Percentiles rank a stretch among this genome's conserved stretches.
These are phyloP conservation scores for Variabilichromis moorii DNA, from an alignment of 2,113 vertebrate genomes.

Conservation along the genomic window DNA sequence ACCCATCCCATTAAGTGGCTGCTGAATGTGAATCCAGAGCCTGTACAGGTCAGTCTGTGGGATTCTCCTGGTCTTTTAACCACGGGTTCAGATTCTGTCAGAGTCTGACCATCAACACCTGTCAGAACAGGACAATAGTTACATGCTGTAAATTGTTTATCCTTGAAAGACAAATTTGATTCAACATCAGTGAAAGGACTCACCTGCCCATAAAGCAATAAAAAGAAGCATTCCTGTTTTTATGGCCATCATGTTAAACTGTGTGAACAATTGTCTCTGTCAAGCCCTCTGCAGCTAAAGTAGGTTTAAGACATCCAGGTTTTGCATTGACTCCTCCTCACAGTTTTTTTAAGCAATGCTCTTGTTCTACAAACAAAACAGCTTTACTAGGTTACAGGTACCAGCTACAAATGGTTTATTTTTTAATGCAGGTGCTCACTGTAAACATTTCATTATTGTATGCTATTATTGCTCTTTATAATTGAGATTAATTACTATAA, in stretches of 20 bases:
- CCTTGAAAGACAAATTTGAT: neutral
- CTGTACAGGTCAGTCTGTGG: neutral
- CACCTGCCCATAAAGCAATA: neutral
- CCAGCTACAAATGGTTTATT: neutral
- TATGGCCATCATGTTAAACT: neutral
- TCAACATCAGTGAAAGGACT: fast-evolving
- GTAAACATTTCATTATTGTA: neutral
- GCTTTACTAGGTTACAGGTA: fast-evolving
- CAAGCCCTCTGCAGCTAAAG: fast-evolving
- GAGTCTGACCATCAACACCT: neutral
- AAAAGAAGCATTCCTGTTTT: neutral
- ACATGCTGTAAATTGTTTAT: fast-evolving
- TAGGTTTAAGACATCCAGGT: neutral
- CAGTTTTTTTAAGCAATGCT: fast-evolving
- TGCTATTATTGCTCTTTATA: neutral
- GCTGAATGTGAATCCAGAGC: neutral
- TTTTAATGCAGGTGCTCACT: neutral
- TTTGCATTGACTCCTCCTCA: neutral
- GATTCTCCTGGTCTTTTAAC: neutral
- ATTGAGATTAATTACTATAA: neutral
- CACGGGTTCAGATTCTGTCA: fast-evolving
- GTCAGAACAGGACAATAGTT: fast-evolving
- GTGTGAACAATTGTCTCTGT: fast-evolving
- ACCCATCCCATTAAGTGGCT: fast-evolving
- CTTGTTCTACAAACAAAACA: neutral